These are phyloP conservation scores for Capitulum mitella DNA, from an alignment of 2,888 invertebrate species.

Conservation along the genomic window DNA sequence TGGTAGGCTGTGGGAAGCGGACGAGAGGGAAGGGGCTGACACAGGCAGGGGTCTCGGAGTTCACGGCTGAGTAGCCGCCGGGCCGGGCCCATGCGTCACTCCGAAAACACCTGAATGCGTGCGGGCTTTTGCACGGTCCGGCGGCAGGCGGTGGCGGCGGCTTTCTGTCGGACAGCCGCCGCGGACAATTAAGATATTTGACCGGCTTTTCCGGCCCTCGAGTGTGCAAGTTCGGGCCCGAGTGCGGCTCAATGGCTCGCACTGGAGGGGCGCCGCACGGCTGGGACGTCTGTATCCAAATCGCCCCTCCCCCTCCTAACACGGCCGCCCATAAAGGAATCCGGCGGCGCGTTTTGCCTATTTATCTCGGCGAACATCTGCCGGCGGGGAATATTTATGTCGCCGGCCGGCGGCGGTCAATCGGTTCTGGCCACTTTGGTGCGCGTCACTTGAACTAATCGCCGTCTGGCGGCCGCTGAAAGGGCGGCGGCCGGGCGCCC, in stretches of 20 bases:
- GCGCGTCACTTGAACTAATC: constrained; percentile 4
- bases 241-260: background rate
- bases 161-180: background rate
- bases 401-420: background rate
- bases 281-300: background rate
- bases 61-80: no score
- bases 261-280: background rate
- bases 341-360: constrained; percentile 2
- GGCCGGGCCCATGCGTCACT: background rate
- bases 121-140: background rate
- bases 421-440: background rate
- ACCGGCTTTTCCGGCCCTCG: no score
- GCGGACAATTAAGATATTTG: constrained; percentile 6
- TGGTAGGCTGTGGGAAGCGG: no score
- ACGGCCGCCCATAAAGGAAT: background rate
- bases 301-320: background rate
- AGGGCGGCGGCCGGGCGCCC: background rate
- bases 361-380: background rate
- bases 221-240: background rate
- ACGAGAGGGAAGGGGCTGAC: no score
- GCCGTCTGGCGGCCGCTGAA: background rate
- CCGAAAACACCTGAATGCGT: background rate
- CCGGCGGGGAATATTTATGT: background rate
- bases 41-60: no score
- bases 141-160: background rate